phyloP scores from a whole-genome alignment of 2,113 vertebrate genomes.

The Cromileptes altivelis region DNA sequence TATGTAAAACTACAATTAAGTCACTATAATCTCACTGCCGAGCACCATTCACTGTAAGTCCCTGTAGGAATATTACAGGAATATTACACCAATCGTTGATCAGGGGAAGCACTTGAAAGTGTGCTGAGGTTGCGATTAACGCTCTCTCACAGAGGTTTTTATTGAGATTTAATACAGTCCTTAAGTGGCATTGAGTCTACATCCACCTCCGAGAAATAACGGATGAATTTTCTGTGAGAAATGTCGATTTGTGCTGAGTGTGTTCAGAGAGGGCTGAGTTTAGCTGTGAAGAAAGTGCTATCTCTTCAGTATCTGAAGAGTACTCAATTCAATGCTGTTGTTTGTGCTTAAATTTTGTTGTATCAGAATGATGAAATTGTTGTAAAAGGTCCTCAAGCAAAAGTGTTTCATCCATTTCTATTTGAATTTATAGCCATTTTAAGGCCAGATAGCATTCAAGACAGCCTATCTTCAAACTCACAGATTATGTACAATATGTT shows the following conservation, averaged over 20 bases:
- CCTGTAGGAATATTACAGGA: slow-evolving; percentile 20
- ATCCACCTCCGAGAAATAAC: slow-evolving; percentile 19
- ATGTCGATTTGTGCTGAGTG: slow-evolving; percentile 10
- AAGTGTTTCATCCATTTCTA: neutral
- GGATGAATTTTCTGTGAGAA: slow-evolving; percentile 17
- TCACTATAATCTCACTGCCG: slow-evolving; percentile 20
- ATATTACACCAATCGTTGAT: slow-evolving; percentile 44
- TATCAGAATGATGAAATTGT: neutral
- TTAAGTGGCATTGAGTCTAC: slow-evolving; percentile 37
- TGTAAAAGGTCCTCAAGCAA: neutral
- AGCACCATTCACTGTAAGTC: slow-evolving; percentile 8
- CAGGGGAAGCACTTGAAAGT: slow-evolving; percentile 3
- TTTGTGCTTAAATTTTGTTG: neutral
- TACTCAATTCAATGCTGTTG: neutral
- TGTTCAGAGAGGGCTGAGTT: neutral
- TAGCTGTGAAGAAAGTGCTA: neutral
- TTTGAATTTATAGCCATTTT: neutral
- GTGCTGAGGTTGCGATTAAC: slow-evolving; percentile 50
- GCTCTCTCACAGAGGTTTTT: neutral
- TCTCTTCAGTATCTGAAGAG: neutral
- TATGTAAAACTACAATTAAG: neutral
- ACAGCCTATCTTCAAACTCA: neutral
- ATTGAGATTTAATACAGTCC: slow-evolving; percentile 42
- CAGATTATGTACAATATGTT: neutral
- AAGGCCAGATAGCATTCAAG: neutral